Evolutionary conservation across 2,888 invertebrate genomes (phyloP).

Genomic region (Eupithecia inturbata): DNA sequence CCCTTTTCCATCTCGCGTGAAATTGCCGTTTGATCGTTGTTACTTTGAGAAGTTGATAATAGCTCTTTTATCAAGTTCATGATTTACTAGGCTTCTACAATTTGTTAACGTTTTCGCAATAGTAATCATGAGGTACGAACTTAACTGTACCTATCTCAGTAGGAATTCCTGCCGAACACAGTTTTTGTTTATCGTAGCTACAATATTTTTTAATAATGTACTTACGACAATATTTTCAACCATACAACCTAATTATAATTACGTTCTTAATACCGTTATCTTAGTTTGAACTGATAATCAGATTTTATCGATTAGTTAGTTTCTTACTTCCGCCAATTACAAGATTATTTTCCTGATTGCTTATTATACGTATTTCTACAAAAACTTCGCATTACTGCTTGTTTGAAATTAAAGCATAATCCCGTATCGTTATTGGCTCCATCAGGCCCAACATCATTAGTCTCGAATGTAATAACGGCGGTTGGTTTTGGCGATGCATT

Average conservation of each 20-base stretch:
- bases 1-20: constrained; percentile 64
- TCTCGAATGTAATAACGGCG: constrained; percentile 43
- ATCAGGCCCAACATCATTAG: constrained; percentile 41
- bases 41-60: constrained; percentile 14
- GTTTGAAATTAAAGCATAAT: constrained; percentile 8
- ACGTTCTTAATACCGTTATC: not conserved
- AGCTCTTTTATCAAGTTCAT: constrained; percentile 15
- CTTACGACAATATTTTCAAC: not conserved
- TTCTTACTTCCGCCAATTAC: not conserved
- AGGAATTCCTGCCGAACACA: not conserved
- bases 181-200: not conserved
- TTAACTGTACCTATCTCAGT: not conserved
- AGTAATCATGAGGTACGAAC: not conserved
- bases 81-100: constrained; percentile 1
- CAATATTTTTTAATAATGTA: not conserved
- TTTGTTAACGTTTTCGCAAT: not conserved
- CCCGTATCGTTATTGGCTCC: constrained; percentile 8
- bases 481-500: constrained; percentile 33
- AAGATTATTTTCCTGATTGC: not conserved
- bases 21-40: constrained; percentile 50
- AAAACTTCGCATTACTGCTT: not conserved
- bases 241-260: not conserved
- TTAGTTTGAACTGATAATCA: not conserved
- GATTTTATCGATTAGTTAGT: not conserved
- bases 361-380: not conserved